Percentiles rank a stretch among this genome's conserved stretches.
Conservation (phyloP, 2,888 invertebrate genomes). For the Hydrotaea cyrtoneurina region DNA sequence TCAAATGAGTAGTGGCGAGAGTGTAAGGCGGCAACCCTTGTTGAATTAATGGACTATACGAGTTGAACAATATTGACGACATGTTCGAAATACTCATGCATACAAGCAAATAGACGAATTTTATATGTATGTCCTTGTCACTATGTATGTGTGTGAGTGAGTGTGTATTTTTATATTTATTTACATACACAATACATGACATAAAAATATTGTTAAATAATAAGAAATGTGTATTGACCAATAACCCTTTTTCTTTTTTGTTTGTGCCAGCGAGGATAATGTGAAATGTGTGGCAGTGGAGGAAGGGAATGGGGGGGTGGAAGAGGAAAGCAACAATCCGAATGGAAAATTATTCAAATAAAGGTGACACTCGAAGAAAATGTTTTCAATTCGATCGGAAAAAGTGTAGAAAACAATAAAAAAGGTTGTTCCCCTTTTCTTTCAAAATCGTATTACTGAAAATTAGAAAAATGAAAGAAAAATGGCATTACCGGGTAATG, state of each 20-base stretch:
- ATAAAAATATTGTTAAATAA: conserved; percentile 34
- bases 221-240: conserved; percentile 42
- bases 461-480: too few species aligned
- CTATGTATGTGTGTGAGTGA: not conserved
- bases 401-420: too few species aligned
- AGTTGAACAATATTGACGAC: conserved; percentile 58
- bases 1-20: not conserved
- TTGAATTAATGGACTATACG: conserved; percentile 55
- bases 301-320: too few species aligned
- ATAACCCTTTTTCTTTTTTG: conserved; percentile 39
- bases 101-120: not conserved
- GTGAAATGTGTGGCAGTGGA: not conserved
- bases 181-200: conserved; percentile 44
- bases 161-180: not conserved
- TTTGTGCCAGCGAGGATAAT: not conserved
- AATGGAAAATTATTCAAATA: not conserved
- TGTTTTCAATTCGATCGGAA: too few species aligned
- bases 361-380: not conserved
- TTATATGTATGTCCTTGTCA: not conserved
- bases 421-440: too few species aligned
- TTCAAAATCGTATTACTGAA: too few species aligned
- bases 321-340: not conserved
- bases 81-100: conserved; percentile 48
- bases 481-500: too few species aligned
- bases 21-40: conserved; percentile 45